Percentiles rank a stretch among this genome's conserved stretches.
Conservation (phyloP, 2,888 invertebrate species). For the Ctenicera cuprea region DNA sequence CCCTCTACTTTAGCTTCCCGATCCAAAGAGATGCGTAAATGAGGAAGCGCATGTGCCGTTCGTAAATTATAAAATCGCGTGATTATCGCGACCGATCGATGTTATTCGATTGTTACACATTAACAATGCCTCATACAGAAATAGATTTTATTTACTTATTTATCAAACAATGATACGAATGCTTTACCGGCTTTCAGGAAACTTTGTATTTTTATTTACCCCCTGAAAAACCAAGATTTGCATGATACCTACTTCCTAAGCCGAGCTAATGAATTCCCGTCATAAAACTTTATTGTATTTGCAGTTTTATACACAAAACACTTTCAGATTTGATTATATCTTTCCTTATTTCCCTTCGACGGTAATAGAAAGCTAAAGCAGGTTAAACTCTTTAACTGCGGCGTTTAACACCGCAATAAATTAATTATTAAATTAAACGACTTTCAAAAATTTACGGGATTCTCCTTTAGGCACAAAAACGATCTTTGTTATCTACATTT, state of each 20-base stretch:
- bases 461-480: no score
- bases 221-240: slow-evolving; percentile 10
- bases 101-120: slow-evolving; percentile 37
- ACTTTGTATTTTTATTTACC: neutral
- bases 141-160: slow-evolving; percentile 40
- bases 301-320: slow-evolving; percentile 24
- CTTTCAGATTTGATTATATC: slow-evolving; percentile 24
- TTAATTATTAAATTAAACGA: slow-evolving; percentile 8
- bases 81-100: slow-evolving; percentile 39
- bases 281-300: slow-evolving; percentile 29
- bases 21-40: slow-evolving; percentile 24
- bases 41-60: slow-evolving; percentile 32
- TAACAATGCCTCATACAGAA: slow-evolving; percentile 27
- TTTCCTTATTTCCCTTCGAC: neutral
- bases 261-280: slow-evolving; percentile 14
- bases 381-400: neutral
- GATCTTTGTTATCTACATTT: neutral
- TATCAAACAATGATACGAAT: slow-evolving; percentile 26
- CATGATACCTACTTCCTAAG: slow-evolving; percentile 13
- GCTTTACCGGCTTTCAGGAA: neutral
- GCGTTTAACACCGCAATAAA: slow-evolving; percentile 15
- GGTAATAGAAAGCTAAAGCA: neutral
- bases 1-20: neutral
- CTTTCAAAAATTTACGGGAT: neutral
- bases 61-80: slow-evolving; percentile 47